Conservation (phyloP, 2,797 vertebrate species). For the Prunella strophiata region DNA sequence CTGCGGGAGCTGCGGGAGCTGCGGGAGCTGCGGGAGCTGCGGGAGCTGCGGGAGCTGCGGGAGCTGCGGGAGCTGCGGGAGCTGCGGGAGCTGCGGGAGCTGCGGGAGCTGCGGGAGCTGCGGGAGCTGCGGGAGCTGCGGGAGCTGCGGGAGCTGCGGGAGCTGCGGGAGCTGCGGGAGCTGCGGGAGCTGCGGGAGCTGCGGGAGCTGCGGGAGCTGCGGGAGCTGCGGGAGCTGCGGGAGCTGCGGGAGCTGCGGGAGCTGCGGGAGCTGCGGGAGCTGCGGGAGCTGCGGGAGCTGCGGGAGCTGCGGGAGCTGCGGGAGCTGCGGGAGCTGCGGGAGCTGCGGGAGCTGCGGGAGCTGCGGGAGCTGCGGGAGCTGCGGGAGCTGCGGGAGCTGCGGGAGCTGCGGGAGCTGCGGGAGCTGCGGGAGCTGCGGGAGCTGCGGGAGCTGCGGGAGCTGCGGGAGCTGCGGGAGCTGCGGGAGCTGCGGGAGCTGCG, state of each 20-base stretch:
- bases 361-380: conserved; percentile 63
- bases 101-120: conserved; percentile 67
- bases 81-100: conserved; percentile 44
- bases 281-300: conserved; percentile 58
- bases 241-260: conserved; percentile 64
- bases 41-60: conserved; percentile 15
- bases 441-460: conserved; percentile 35
- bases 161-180: conserved; percentile 49
- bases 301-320: conserved; percentile 72
- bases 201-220: conserved; percentile 15
- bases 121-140: conserved; percentile 65
- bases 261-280: too few relatives aligned
- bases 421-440: conserved; percentile 65
- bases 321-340: conserved; percentile 12
- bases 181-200: conserved; percentile 75
- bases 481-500: conserved; percentile 63
- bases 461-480: conserved; percentile 69
- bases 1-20: conserved; percentile 70
- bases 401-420: conserved; percentile 66
- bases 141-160: conserved; percentile 66
- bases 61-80: conserved; percentile 75
- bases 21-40: conserved; percentile 63
- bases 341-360: conserved; percentile 68
- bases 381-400: too few relatives aligned
- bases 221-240: conserved; percentile 66